Percentiles rank a stretch among this genome's conserved stretches.
phyloP scores from a whole-genome alignment of 2,797 vertebrate species.

The Alectoris magna region DNA sequence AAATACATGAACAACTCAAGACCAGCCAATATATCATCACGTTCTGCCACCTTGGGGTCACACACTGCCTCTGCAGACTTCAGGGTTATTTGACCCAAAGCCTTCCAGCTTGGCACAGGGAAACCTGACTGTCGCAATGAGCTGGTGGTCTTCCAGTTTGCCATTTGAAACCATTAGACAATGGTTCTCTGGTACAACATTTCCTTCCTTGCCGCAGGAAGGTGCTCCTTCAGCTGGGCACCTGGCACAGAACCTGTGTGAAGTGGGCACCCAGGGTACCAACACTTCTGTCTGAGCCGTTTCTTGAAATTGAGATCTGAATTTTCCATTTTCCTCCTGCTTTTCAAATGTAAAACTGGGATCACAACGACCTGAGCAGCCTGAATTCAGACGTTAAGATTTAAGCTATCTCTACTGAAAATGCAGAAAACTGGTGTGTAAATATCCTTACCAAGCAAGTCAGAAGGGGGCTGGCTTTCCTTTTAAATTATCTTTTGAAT shows the following conservation, averaged over 20 bases:
- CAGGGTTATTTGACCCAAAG: background rate
- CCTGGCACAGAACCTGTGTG: background rate
- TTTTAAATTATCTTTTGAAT: too few relatives aligned
- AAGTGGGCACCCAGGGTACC: background rate
- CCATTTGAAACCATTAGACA: background rate
- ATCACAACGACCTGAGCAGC: background rate
- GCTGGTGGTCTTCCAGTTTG: background rate
- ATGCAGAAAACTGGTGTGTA: fast-evolving
- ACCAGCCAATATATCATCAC: background rate
- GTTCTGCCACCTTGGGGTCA: background rate
- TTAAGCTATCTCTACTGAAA: background rate
- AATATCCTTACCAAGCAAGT: background rate
- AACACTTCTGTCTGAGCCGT: background rate
- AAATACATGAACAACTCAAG: background rate
- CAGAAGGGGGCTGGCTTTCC: background rate
- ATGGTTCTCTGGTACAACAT: background rate
- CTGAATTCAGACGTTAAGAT: background rate
- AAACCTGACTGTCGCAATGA: background rate
- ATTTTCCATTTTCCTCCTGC: background rate
- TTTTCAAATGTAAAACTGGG: background rate
- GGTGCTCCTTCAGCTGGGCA: background rate
- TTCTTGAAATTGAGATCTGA: background rate
- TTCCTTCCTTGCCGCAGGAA: background rate
- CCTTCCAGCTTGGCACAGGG: background rate
- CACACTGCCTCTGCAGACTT: background rate